Evolutionary conservation across 2,888 invertebrate genomes (phyloP).

Genomic region (Drosophila glabriapex): DNA sequence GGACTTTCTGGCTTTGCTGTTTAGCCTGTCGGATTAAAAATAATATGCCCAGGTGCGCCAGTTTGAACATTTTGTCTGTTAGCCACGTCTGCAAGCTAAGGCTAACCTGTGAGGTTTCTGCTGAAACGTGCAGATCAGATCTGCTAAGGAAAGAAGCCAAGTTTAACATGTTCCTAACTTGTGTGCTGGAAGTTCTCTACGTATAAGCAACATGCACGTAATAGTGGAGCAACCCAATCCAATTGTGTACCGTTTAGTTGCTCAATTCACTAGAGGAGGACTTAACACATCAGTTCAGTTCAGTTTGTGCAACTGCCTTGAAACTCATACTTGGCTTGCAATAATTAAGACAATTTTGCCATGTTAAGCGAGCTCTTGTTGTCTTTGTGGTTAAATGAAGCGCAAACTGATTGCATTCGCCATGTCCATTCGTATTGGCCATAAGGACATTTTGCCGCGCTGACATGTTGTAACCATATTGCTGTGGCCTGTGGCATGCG

Average conservation of each 20-base stretch:
- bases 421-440: constrained; percentile 27
- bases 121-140: neutral
- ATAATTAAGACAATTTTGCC: constrained; percentile 74
- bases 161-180: neutral
- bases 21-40: constrained; percentile 71
- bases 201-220: neutral
- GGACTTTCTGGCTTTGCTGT: constrained; percentile 69
- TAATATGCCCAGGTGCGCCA: constrained; percentile 57
- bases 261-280: neutral
- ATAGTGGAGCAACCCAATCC: neutral
- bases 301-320: constrained; percentile 1
- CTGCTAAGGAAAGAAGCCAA: neutral
- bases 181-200: too few relatives aligned
- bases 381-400: constrained; percentile 69
- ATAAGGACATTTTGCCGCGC: constrained; percentile 45
- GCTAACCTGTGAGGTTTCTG: neutral
- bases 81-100: neutral
- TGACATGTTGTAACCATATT: constrained; percentile 63
- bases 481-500: constrained; percentile 48
- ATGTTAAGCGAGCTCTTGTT: constrained; percentile 33
- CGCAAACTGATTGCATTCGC: constrained; percentile 62
- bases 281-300: neutral
- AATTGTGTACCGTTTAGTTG: neutral
- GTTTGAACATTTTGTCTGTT: constrained; percentile 19
- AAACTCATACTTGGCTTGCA: constrained; percentile 19